A percentile compares a stretch with the other conserved stretches of the same genome.
Evolutionary conservation across 2,113 vertebrate genomes (phyloP).

Genomic region (Leptodactylus fuscus): DNA sequence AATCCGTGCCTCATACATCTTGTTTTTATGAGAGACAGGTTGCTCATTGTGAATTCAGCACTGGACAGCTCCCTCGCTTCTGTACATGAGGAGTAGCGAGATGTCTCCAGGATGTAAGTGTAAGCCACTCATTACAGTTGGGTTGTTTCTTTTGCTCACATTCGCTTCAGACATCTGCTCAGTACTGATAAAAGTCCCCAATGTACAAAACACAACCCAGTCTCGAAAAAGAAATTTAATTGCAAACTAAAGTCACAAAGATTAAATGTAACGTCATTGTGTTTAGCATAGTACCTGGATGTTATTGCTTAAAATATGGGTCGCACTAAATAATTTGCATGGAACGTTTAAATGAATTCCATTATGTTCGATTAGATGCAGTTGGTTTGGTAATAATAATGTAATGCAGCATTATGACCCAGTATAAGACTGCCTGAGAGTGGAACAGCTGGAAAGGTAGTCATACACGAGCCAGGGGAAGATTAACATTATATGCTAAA

Average conservation of each 20-base stretch:
- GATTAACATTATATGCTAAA: background rate
- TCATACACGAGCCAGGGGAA: background rate
- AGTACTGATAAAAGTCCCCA: conserved; percentile 43
- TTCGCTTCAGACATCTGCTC: conserved; percentile 44
- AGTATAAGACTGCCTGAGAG: background rate
- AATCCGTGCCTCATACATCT: background rate
- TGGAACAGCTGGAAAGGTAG: conserved; percentile 20
- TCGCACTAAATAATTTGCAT: conserved; percentile 30
- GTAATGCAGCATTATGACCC: conserved; percentile 6
- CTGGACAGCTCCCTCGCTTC: background rate
- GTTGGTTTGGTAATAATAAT: conserved; percentile 29
- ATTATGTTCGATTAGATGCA: conserved; percentile 27
- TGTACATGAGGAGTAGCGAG: background rate
- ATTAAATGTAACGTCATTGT: conserved; percentile 38
- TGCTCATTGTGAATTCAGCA: background rate
- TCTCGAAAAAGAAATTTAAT: conserved; percentile 35
- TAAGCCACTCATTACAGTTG: conserved; percentile 36
- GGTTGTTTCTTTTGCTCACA: conserved; percentile 24
- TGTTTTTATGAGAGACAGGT: background rate
- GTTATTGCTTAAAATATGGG: conserved; percentile 1
- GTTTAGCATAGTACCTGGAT: background rate
- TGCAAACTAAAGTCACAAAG: conserved; percentile 38
- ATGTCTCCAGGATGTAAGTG: conserved; percentile 12
- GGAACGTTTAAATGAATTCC: background rate
- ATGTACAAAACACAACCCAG: background rate